Evolutionary conservation across 2,888 invertebrate species (phyloP), one percentile per base, ranked within the genome.

Genomic region (Physocephala rufipes): DNA sequence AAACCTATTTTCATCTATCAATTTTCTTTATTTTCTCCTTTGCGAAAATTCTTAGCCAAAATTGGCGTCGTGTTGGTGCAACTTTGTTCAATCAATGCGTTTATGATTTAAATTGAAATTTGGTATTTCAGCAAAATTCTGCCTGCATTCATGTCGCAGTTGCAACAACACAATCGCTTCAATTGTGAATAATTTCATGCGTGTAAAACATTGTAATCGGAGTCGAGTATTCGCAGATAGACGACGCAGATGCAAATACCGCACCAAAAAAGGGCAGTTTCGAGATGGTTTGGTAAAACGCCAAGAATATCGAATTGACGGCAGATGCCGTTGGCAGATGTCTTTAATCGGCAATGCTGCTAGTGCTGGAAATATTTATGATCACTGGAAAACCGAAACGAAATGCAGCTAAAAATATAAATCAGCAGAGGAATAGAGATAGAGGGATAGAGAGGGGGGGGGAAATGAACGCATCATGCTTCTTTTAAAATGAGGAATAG

Each of bases 401-500:
- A 43, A 45, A 21, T 47, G 19, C 63, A 47, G 63, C 63, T 63
- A 26, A 43, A 63, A 63, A 43, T 24, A 45, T 16, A 16, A 43
- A 45, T 3, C 19, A 28, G 16, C n/a, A 9, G 24, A 21, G 19
- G 51, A 26, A 28, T 19, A 43, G 5, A 65, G n/a, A n/a, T n/a
- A n/a, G n/a, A n/a, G n/a, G n/a, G n/a, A n/a, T n/a, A n/a, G n/a
- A n/a, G 19, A n/a, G 7, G 28, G 30, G 45, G n/a, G 28, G 65
- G n/a, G 51, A 30, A 15, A 21, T 16, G 21, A 21, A 13, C 53
- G 19, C 53, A 19, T 43, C 19, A 5, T 9, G 21, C n/a, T 67
- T 36, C 67, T 47, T 47, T 47, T 45, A 26, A 67, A 67, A 59
- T 59, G 67, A n/a, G n/a, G n/a, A n/a, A n/a, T n/a, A n/a, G n/a